Base-by-base conservation (phyloP, 2,113 vertebrate genomes). In the Porphyrio hochstetteri region DNA sequence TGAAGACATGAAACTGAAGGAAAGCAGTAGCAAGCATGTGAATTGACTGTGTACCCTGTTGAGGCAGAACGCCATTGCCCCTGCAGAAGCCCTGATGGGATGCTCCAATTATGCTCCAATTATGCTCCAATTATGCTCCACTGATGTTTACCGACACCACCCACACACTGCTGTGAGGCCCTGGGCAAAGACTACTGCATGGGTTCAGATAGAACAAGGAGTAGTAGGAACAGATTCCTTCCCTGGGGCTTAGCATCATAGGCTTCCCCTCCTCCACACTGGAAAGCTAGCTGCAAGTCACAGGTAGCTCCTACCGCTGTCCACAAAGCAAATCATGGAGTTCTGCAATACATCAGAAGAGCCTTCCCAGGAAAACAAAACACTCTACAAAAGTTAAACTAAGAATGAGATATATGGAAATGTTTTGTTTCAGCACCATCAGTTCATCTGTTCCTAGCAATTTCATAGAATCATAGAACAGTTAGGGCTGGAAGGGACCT, bases 211-310 rank as follows among this genome's bases (percentile, higher is more conserved):
- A 64, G 5, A 81, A 87, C 7, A 46, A 68, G 9, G 24, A 76
- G 21, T 0, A 53, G 38, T 3, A 83, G 19, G 35, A 89, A 83
- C 2, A 13, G 40, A 81, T 38, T 82, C 25, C 25, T 40, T 52
- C 71, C 55, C 27, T 2, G 4, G 4, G 48, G 8, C 8, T 82
- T 25, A 28, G 16, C 52, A 70, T 14, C n/a, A 25, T 0, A 55
- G 31, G 64, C 6, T 64, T 64, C 17, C 6, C 8, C 16, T 75
- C 56, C 31, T 44, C 16, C 10, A 6, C 10, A 5, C 5, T 7
- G 38, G 16, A 90, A 79, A 28, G 25, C 46, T 65, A 75, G 75
- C 33, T 36, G 8, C 61, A 72, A 83, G 25, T 65, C 72, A 46
- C 35, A 64, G 35, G 14, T 31, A 72, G 12, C 33, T 38, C 9